Conservation (phyloP, 2,113 vertebrate species). For the Rhegmatorhina hoffmannsi region DNA sequence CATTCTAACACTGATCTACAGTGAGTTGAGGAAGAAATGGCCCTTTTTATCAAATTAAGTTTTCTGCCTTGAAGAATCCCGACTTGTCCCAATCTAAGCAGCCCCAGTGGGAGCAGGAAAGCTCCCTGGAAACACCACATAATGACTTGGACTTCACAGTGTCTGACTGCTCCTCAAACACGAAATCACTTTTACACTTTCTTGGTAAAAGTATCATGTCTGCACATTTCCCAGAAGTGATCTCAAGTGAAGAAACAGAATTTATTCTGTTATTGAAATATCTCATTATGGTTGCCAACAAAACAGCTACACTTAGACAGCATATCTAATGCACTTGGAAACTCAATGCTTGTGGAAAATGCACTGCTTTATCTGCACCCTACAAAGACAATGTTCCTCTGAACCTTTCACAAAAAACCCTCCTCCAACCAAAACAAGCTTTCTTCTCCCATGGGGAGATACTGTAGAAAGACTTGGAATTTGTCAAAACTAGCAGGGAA, state of each 20-base stretch:
- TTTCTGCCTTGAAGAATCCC: not conserved
- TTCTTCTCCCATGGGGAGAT: not conserved
- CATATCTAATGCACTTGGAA: not conserved
- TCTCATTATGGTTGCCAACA: not conserved
- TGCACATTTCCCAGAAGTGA: not conserved
- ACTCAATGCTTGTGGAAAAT: not conserved
- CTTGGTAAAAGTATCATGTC: not conserved
- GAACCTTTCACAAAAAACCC: not conserved
- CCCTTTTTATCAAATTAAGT: not conserved
- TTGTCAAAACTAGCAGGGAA: not conserved
- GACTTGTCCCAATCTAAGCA: not conserved
- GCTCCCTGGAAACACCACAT: not conserved
- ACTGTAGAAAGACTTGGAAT: not conserved
- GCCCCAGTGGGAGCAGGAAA: not conserved
- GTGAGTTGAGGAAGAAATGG: not conserved
- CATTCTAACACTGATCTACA: not conserved
- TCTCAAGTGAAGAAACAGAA: not conserved
- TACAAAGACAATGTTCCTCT: not conserved
- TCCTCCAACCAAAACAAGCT: not conserved
- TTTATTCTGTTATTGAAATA: not conserved
- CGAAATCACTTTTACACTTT: not conserved
- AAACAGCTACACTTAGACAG: not conserved
- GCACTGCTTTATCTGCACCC: not conserved
- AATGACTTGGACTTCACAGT: not conserved
- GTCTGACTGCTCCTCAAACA: not conserved